Evolutionary conservation across 2,797 vertebrate species (phyloP).

Genomic region (Falco novaeseelandiae): DNA sequence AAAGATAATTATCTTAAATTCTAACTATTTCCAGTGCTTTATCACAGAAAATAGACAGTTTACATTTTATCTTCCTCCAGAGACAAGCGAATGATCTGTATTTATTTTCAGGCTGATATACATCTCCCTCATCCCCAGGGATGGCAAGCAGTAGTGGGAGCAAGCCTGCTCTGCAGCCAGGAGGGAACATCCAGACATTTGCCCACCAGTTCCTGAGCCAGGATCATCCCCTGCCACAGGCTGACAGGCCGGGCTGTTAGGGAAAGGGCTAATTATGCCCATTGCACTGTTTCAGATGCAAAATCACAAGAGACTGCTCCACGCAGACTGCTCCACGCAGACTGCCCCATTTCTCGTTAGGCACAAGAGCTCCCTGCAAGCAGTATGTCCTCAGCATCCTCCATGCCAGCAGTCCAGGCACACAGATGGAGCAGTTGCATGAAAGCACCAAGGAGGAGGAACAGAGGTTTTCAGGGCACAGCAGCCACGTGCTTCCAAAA

Average conservation of each 20-base stretch:
- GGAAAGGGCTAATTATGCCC: not conserved
- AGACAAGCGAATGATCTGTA: not conserved
- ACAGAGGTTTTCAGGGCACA: not conserved
- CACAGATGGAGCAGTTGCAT: accelerated
- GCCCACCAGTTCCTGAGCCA: not conserved
- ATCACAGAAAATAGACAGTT: conserved; percentile 29
- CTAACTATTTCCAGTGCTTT: conserved; percentile 39
- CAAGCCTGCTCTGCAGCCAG: not conserved
- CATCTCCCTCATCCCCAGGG: not conserved
- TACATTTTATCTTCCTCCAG: conserved; percentile 29
- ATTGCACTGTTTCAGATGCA: not conserved
- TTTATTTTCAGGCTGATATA: not conserved
- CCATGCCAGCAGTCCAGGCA: not conserved
- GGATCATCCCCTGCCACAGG: not conserved
- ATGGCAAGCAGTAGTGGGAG: not conserved
- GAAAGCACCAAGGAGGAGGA: not conserved
- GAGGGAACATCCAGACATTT: not conserved
- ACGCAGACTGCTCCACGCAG: not conserved
- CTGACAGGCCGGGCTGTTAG: accelerated
- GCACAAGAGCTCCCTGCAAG: not conserved
- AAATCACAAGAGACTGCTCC: not conserved
- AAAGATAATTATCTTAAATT: conserved; percentile 62
- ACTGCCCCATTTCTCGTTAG: not conserved
- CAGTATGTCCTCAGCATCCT: not conserved
- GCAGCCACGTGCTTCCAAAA: not conserved